Conservation (phyloP, 2,888 invertebrate genomes). For the Eilema depressum region DNA sequence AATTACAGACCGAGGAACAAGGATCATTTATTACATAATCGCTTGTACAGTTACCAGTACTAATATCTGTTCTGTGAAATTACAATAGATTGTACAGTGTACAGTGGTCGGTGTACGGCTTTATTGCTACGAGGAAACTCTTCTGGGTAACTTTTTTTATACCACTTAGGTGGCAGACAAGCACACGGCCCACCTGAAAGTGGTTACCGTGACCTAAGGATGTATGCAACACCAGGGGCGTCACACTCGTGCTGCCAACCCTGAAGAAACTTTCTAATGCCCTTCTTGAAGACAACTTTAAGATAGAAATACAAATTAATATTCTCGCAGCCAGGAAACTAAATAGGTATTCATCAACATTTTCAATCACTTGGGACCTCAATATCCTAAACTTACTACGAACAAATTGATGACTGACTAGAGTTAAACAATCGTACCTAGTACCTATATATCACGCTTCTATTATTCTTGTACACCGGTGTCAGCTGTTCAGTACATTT, state of each 20-base stretch:
- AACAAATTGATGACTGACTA: not conserved
- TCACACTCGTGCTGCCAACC: too few relatives aligned
- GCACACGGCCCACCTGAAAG: too few relatives aligned
- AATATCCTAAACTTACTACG: not conserved
- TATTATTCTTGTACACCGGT: not conserved
- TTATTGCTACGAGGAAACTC: not conserved
- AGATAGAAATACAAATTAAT: not conserved
- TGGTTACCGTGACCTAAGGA: too few relatives aligned
- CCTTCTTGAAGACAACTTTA: not conserved
- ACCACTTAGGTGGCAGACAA: too few relatives aligned
- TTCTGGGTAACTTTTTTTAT: too few relatives aligned
- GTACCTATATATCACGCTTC: not conserved
- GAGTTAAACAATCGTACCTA: not conserved
- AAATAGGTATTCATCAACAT: too few relatives aligned
- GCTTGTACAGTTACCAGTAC: not conserved
- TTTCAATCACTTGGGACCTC: not conserved
- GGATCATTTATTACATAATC: not conserved
- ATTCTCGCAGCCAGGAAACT: too few relatives aligned
- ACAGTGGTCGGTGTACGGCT: too few relatives aligned
- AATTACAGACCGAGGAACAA: not conserved
- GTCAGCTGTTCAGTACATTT: slow-evolving; percentile 31
- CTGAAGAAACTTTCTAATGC: too few relatives aligned
- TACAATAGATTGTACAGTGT: too few relatives aligned
- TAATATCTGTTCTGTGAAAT: not conserved
- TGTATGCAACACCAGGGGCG: too few relatives aligned